These are phyloP conservation scores for Bombylius major DNA, from an alignment of 2,888 invertebrate species.

Conservation along the genomic window DNA sequence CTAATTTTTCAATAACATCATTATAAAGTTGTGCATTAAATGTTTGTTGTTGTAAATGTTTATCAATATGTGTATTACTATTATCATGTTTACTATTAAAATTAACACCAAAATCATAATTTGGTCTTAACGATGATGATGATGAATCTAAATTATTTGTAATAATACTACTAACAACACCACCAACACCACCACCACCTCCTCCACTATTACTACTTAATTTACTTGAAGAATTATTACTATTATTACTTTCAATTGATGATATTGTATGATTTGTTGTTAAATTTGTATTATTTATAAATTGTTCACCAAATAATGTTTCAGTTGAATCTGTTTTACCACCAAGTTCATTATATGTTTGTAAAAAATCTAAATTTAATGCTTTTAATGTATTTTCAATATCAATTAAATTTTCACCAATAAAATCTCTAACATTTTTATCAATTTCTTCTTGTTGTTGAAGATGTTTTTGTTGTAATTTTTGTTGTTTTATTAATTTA, in stretches of 20 bases:
- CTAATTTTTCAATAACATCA: slow-evolving; percentile 24
- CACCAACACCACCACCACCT: not conserved
- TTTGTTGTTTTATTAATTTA: not conserved
- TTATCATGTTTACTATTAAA: slow-evolving; percentile 30
- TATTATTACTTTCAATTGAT: slow-evolving; percentile 30
- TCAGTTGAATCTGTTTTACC: slow-evolving; percentile 38
- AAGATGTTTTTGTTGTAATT: not conserved
- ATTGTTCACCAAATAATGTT: slow-evolving; percentile 26
- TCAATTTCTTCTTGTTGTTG: slow-evolving; percentile 13
- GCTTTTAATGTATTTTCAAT: slow-evolving; percentile 37
- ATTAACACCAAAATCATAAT: slow-evolving; percentile 28
- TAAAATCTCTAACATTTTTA: slow-evolving; percentile 23
- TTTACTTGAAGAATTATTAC: slow-evolving; percentile 11
- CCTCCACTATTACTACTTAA: not conserved
- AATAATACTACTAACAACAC: not conserved
- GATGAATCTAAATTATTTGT: not conserved
- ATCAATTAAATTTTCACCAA: slow-evolving; percentile 35
- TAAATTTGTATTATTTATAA: slow-evolving; percentile 16
- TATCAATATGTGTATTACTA: slow-evolving; percentile 30
- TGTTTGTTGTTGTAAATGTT: slow-evolving; percentile 29
- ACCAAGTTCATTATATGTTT: slow-evolving; percentile 36
- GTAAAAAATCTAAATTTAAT: slow-evolving; percentile 36
- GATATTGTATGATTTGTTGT: slow-evolving; percentile 14
- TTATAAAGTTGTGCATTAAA: slow-evolving; percentile 17
- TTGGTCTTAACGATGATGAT: not conserved